A percentile compares a stretch with the other conserved stretches of the same genome.
Evolutionary conservation across 2,888 invertebrate species (phyloP).

Genomic region (Cepaea hortensis): DNA sequence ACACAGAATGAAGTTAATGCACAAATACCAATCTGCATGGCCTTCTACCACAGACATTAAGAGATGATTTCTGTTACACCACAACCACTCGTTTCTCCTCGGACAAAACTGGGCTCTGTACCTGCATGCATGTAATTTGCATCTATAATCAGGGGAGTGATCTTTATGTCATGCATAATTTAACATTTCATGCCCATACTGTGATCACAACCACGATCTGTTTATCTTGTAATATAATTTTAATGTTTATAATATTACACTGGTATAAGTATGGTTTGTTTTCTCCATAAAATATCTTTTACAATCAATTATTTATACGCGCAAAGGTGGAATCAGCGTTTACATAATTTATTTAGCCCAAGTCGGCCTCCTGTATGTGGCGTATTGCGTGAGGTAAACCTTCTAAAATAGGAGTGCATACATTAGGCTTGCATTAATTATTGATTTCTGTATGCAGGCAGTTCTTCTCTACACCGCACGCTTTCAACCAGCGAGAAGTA

Average conservation of each 20-base stretch:
- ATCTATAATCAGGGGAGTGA: slow-evolving; percentile 50
- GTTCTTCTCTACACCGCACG: not conserved
- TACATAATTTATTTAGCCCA: slow-evolving; percentile 21
- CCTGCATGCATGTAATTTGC: slow-evolving; percentile 53
- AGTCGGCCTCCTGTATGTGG: slow-evolving; percentile 14
- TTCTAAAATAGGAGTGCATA: slow-evolving; percentile 39
- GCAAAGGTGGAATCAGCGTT: not conserved
- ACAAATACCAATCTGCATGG: not conserved
- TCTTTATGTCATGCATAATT: slow-evolving; percentile 38
- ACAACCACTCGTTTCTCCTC: not conserved
- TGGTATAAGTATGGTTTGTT: not conserved
- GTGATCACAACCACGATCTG: not conserved
- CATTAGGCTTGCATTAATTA: slow-evolving; percentile 33
- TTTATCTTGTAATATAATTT: not conserved
- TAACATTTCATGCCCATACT: not conserved
- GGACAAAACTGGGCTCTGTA: not conserved
- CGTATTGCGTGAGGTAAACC: slow-evolving; percentile 37
- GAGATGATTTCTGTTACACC: too few relatives aligned
- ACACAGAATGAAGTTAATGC: not conserved
- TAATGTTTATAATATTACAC: not conserved
- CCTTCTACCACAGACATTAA: not conserved
- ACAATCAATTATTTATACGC: not conserved
- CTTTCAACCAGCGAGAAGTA: not conserved
- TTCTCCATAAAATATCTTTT: not conserved
- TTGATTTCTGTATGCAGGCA: slow-evolving; percentile 3